Conservation (phyloP, 2,113 vertebrate genomes). For the Falcunculus frontatus region DNA sequence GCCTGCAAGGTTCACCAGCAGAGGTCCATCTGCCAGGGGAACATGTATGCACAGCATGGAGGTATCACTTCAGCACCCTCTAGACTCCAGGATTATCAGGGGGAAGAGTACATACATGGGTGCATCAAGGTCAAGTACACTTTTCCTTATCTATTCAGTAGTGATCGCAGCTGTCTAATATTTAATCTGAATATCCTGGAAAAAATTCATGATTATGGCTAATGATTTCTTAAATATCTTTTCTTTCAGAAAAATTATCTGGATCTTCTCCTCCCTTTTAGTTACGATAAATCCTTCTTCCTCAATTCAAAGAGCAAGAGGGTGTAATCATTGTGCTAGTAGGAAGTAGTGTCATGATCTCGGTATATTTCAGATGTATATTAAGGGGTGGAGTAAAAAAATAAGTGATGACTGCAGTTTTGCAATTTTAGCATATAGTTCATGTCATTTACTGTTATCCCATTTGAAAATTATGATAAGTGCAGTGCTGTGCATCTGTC, state of each 20-base stretch:
- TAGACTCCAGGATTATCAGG: neutral
- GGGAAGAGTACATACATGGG: neutral
- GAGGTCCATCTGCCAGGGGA: neutral
- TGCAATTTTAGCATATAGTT: neutral
- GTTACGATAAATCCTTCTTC: neutral
- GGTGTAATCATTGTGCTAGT: neutral
- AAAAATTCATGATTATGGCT: neutral
- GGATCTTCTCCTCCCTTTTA: neutral
- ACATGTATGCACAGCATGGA: accelerated
- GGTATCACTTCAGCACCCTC: neutral
- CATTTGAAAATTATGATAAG: neutral
- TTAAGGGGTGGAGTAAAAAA: neutral
- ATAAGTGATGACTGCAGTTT: neutral
- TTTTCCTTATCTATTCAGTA: neutral
- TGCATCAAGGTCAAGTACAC: neutral
- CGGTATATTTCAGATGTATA: neutral
- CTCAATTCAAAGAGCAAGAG: neutral
- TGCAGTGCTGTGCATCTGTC: neutral
- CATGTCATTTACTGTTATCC: neutral
- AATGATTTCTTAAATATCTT: neutral
- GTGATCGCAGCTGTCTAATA: neutral
- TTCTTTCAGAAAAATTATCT: neutral
- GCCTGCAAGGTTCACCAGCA: neutral
- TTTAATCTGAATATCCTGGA: neutral
- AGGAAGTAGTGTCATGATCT: neutral